Conservation (phyloP, 2,113 vertebrate genomes). For the Alouatta palliata region DNA sequence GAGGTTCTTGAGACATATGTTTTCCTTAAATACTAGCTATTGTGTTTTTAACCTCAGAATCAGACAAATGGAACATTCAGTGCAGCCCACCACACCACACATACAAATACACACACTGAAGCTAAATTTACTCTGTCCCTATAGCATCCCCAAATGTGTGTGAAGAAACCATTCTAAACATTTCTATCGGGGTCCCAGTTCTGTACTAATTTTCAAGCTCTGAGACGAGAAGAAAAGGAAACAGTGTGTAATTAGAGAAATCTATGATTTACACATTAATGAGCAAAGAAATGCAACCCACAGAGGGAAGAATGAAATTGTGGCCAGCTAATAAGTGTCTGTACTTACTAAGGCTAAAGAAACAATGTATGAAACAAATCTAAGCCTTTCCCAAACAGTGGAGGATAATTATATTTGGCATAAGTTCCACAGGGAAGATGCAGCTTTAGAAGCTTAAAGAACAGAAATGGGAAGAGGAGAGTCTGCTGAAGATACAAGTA, state of each 20-base stretch:
- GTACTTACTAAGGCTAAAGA: conserved; percentile 71
- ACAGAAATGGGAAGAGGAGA: neutral
- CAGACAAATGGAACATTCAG: neutral
- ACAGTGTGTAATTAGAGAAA: conserved; percentile 61
- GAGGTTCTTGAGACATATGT: neutral
- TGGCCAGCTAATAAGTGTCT: conserved; percentile 67
- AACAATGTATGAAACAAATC: conserved; percentile 59
- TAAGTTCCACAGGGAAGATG: conserved; percentile 34
- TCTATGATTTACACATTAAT: conserved; percentile 71
- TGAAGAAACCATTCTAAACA: conserved; percentile 32
- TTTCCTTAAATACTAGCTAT: neutral
- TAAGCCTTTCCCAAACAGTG: conserved; percentile 49
- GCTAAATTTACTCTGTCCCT: neutral
- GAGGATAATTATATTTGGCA: conserved; percentile 51
- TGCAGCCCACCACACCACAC: neutral
- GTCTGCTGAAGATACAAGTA: neutral
- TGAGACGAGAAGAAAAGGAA: neutral
- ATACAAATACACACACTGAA: neutral
- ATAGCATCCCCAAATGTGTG: neutral
- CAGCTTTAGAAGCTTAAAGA: conserved; percentile 5
- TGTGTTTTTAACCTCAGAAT: neutral
- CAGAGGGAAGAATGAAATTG: conserved; percentile 51
- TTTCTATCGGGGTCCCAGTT: conserved; percentile 27
- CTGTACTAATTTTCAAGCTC: conserved; percentile 38
- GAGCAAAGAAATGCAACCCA: conserved; percentile 61